Evolutionary conservation across 2,888 invertebrate genomes (phyloP).

Genomic region (Ophion costatus): DNA sequence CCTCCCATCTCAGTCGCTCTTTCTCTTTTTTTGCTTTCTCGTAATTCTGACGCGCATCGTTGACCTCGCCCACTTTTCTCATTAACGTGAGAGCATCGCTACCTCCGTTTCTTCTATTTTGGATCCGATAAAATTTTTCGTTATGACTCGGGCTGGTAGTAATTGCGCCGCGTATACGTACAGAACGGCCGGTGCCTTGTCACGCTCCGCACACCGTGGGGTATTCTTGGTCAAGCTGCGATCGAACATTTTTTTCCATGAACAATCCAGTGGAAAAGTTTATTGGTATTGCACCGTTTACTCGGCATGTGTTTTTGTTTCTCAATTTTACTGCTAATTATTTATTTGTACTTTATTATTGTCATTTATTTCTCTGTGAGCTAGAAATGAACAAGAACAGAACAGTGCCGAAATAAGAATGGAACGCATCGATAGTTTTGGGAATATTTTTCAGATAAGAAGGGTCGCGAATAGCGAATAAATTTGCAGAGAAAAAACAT

Average conservation of each 20-base stretch:
- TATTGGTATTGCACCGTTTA: too few species aligned
- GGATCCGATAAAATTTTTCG: constrained; percentile 57
- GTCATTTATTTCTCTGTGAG: too few species aligned
- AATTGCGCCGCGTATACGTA: constrained; percentile 27
- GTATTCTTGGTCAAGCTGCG: background rate
- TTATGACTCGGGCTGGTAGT: constrained; percentile 40
- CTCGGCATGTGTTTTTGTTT: too few species aligned
- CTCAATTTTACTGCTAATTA: too few species aligned
- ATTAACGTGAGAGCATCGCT: constrained; percentile 65
- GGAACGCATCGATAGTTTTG: too few species aligned
- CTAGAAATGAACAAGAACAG: too few species aligned
- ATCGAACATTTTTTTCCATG: background rate
- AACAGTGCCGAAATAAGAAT: too few species aligned
- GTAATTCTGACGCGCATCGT: constrained; percentile 41
- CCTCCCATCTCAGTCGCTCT: constrained; percentile 20
- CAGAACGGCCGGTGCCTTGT: constrained; percentile 7
- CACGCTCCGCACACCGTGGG: background rate
- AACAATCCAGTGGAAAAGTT: background rate
- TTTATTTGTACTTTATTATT: too few species aligned
- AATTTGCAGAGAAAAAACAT: too few species aligned
- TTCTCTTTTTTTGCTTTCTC: constrained; percentile 23
- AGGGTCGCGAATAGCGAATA: too few species aligned
- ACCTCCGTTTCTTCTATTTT: constrained; percentile 22
- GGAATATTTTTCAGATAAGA: too few species aligned
- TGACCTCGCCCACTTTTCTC: constrained; percentile 64